These are phyloP conservation scores for Meda fulgida DNA, from an alignment of 2,797 vertebrate genomes.

Conservation along the genomic window DNA sequence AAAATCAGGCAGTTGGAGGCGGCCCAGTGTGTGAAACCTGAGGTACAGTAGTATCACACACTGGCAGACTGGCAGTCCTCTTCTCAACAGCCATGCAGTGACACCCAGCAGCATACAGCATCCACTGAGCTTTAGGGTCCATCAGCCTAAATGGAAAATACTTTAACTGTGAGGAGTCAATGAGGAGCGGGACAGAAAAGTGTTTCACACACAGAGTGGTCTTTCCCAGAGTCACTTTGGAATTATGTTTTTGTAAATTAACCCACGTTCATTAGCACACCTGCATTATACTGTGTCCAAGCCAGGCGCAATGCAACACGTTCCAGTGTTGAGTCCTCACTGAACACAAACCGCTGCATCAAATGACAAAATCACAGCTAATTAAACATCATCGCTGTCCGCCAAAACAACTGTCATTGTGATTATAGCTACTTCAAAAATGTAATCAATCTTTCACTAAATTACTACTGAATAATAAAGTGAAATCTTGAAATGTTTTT, in stretches of 20 bases:
- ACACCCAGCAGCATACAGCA: constrained; percentile 7
- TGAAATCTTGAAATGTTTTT: too few species aligned
- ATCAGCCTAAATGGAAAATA: background rate
- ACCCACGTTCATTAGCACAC: background rate
- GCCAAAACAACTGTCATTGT: background rate
- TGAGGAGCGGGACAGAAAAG: background rate
- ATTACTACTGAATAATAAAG: too few species aligned
- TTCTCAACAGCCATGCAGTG: background rate
- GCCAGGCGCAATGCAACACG: background rate
- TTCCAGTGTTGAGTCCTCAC: background rate
- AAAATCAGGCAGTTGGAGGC: constrained; percentile 74
- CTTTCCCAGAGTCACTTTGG: background rate
- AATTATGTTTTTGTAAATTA: background rate
- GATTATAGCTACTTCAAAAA: background rate
- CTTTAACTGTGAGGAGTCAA: background rate
- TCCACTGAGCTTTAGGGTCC: constrained; percentile 29
- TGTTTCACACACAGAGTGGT: background rate
- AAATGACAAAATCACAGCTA: background rate
- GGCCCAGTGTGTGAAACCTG: constrained; percentile 7
- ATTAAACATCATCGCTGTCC: background rate
- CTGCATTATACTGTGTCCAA: background rate
- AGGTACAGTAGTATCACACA: background rate
- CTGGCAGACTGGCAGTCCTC: background rate
- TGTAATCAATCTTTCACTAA: too few species aligned
- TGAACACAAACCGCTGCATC: background rate